Base-by-base conservation (phyloP, 2,888 invertebrate species). In the Unio pictorum region DNA sequence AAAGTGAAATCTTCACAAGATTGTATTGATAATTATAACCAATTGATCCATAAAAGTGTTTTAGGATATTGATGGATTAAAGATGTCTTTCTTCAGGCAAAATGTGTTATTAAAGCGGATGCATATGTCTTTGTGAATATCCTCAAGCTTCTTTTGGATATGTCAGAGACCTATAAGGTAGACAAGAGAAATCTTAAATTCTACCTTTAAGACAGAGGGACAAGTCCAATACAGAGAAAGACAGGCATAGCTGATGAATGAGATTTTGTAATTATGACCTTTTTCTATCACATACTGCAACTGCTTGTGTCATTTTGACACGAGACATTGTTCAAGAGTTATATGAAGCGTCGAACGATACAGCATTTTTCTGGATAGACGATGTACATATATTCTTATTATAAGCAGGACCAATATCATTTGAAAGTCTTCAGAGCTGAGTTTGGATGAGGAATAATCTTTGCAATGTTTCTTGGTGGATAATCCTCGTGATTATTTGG, bases 401-500 rank as follows among this genome's bases (percentile, higher is more conserved):
- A 28, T 73, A 84, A 56, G 77, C 85, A 20, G 75, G 78, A 4
- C 61, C 72, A 18, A 73, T 82, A 17, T 71, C 68, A 8, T 82
- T 78, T 68, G 69, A 79, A n/a, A 69, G 80, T 62, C 65, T 78
- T 92, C 96, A 91, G 96, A 96, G 90, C 96, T 97, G 71, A 96
- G 95, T 4, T 91, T 97, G 65, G 96, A 96, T 30, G 57, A 67
- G 59, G 68, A 73, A 26, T 23, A 26, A 8, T 76, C 78, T 4
- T 34, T 75, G 17, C 56, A 71, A 15, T 77, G 76, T 64, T 81
- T 68, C 65, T 7, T 8, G 34, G 67, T 69, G n/a, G 67, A 68
- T 56, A 68, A 61, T 26, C 71, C 73, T 2, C 78, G 76, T 66
- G 61, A 55, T 18, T 71, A 70, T 45, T 55, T 79, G 55, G 81